These are phyloP conservation scores for Microplitis mediator DNA, from an alignment of 1,140 invertebrate genomes.

Conservation along the genomic window DNA sequence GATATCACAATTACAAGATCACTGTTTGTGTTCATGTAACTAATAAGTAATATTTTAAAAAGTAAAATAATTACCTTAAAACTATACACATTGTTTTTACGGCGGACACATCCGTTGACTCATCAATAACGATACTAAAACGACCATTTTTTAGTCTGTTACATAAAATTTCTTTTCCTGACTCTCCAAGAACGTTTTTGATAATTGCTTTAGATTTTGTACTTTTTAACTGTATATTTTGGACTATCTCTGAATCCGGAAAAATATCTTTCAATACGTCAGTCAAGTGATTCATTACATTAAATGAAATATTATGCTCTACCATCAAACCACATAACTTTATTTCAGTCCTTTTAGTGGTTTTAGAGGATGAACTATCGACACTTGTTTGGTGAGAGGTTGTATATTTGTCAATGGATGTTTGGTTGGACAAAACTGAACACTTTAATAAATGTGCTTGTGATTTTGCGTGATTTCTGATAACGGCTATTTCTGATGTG, in stretches of 20 bases:
- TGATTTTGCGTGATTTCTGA: not conserved
- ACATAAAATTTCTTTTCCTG: slow-evolving; percentile 20
- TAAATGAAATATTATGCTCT: slow-evolving; percentile 31
- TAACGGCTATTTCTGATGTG: not conserved
- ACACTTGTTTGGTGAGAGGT: not conserved
- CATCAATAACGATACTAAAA: slow-evolving; percentile 33
- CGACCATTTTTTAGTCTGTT: slow-evolving; percentile 17
- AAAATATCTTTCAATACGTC: slow-evolving; percentile 23
- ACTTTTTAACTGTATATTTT: slow-evolving; percentile 24
- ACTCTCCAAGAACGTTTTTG: slow-evolving; percentile 35
- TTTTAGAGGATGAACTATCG: not conserved
- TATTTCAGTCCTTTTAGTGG: slow-evolving; percentile 23
- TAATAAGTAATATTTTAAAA: not conserved
- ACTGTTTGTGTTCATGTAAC: not conserved
- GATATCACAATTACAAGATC: not conserved
- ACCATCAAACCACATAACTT: slow-evolving; percentile 23
- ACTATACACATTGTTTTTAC: not conserved
- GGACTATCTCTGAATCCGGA: slow-evolving; percentile 30
- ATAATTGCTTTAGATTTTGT: slow-evolving; percentile 33
- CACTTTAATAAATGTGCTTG: not conserved
- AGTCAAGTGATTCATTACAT: slow-evolving; percentile 21
- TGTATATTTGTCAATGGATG: not conserved
- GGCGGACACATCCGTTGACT: slow-evolving; percentile 1
- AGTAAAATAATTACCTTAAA: not conserved
- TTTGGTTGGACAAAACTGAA: not conserved